Conservation (phyloP, 1,140 invertebrate genomes). For the Scaptomyza montana region DNA sequence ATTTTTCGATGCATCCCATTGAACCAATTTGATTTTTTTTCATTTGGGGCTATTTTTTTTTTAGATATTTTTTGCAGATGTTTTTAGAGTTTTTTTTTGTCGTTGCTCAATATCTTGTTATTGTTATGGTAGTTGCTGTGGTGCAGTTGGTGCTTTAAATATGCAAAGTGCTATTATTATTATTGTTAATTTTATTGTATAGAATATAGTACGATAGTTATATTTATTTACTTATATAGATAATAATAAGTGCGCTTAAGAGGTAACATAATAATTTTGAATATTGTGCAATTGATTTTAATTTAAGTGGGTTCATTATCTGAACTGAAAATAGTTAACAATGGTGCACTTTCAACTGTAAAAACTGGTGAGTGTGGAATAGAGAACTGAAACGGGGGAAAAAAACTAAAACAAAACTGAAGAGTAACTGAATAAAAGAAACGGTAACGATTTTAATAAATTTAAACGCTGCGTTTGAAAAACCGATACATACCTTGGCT, state of each 20-base stretch:
- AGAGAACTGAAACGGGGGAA: conserved; percentile 12
- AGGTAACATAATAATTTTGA: conserved; percentile 55
- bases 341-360: conserved; percentile 57
- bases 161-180: conserved; percentile 70
- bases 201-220: conserved; percentile 34
- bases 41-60: conserved; percentile 36
- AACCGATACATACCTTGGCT: conserved; percentile 90
- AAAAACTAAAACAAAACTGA: not conserved
- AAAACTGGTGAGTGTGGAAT: conserved; percentile 43
- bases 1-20: conserved; percentile 32
- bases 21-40: conserved; percentile 52
- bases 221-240: conserved; percentile 34
- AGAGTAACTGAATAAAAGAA: conserved; percentile 16
- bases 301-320: conserved; percentile 10
- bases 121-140: conserved; percentile 27
- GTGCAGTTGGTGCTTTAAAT: conserved; percentile 72
- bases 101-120: conserved; percentile 25
- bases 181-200: conserved; percentile 3
- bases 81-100: conserved; percentile 34
- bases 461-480: conserved; percentile 67
- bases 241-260: conserved; percentile 45
- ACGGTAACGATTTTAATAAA: conserved; percentile 26
- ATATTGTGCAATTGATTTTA: conserved; percentile 55
- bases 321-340: conserved; percentile 36
- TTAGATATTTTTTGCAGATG: not conserved